Percentiles rank a stretch among this genome's conserved stretches.
Evolutionary conservation across 2,888 invertebrate genomes (phyloP).

Genomic region (Cryptops parisi): DNA sequence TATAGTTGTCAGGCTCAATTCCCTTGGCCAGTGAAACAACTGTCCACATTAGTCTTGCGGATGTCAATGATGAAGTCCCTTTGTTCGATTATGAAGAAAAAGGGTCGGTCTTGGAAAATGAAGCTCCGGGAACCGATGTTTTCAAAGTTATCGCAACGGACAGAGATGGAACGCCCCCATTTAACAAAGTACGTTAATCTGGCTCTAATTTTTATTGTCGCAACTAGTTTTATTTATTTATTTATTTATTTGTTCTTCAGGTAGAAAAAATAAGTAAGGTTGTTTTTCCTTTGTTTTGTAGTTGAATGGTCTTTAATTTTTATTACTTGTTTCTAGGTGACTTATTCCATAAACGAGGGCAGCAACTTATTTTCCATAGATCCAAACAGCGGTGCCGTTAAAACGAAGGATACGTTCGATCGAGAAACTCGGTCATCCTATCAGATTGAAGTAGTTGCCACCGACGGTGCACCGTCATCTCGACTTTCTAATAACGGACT

Average conservation of each 20-base stretch:
- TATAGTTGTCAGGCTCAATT: constrained; percentile 50
- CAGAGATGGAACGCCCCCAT: constrained; percentile 63
- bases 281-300: too few species aligned
- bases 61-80: constrained; percentile 84
- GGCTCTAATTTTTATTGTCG: too few species aligned
- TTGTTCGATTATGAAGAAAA: constrained; percentile 63
- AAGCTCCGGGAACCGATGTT: constrained; percentile 63
- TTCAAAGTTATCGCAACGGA: constrained; percentile 79
- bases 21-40: constrained; percentile 62
- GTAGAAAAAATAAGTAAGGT: too few species aligned
- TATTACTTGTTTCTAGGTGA: constrained; percentile 37
- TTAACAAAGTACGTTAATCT: too few species aligned
- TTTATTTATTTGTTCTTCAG: too few species aligned
- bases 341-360: constrained; percentile 51
- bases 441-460: constrained; percentile 77
- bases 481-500: too few species aligned
- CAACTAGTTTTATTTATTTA: too few species aligned
- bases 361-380: constrained; percentile 70
- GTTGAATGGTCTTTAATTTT: too few species aligned
- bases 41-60: constrained; percentile 60
- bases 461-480: constrained; percentile 77
- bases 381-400: constrained; percentile 70
- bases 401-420: constrained; percentile 65
- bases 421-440: constrained; percentile 71
- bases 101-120: constrained; percentile 73